Evolutionary conservation across 1,140 invertebrate species (phyloP).

Genomic region (Zaprionus inermis): DNA sequence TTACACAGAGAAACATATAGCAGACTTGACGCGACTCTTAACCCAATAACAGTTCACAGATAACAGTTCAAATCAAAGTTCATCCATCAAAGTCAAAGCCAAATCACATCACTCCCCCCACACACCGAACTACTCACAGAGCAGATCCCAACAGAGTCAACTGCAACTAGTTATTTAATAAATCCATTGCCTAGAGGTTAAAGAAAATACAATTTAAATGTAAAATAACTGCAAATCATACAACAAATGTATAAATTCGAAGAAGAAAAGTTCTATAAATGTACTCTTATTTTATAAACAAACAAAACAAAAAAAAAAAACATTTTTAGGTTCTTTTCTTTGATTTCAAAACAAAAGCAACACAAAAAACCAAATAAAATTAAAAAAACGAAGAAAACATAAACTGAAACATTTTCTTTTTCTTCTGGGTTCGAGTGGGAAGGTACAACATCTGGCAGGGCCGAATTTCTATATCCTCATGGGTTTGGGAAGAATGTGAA

Average conservation of each 20-base stretch:
- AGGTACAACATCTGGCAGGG: background rate
- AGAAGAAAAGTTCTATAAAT: conserved; percentile 57
- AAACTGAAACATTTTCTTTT: conserved; percentile 20
- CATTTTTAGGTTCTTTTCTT: conserved; percentile 71
- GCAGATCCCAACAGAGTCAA: conserved; percentile 39
- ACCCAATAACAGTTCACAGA: conserved; percentile 1
- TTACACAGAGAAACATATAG: conserved; percentile 51
- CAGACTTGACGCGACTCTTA: conserved; percentile 47
- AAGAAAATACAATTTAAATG: conserved; percentile 51
- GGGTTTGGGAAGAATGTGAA: too few relatives aligned
- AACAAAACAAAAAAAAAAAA: conserved; percentile 43
- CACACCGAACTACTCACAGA: conserved; percentile 46
- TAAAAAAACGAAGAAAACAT: conserved; percentile 54
- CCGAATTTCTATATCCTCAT: background rate
- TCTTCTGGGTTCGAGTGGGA: background rate
- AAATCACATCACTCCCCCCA: conserved; percentile 56
- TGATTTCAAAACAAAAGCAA: conserved; percentile 57
- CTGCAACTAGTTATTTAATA: conserved; percentile 61
- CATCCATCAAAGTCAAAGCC: conserved; percentile 64
- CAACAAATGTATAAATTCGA: conserved; percentile 46
- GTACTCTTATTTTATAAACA: conserved; percentile 73
- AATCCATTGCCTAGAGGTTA: conserved; percentile 66
- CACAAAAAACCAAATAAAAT: conserved; percentile 62
- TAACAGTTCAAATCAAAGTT: conserved; percentile 26
- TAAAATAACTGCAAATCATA: conserved; percentile 48